These are phyloP conservation scores for Volucella inanis DNA, from an alignment of 2,888 invertebrate species.

Conservation along the genomic window DNA sequence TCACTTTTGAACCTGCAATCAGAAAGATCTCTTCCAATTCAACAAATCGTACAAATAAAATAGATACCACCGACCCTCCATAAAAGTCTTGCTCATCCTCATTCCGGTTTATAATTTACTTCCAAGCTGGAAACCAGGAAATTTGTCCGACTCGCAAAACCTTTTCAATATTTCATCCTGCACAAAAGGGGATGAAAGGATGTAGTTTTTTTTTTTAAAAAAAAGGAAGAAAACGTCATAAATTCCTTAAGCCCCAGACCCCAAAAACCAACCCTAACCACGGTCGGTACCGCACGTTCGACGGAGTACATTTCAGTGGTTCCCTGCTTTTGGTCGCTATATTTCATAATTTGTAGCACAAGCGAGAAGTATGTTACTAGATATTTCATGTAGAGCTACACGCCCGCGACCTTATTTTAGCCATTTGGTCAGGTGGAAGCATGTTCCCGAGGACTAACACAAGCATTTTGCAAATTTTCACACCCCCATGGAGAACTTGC, in stretches of 20 bases:
- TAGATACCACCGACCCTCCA: conserved; percentile 16
- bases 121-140: conserved; percentile 21
- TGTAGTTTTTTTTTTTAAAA: conserved; percentile 2
- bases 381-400: conserved; percentile 30
- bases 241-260: conserved; percentile 30
- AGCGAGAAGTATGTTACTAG: neutral
- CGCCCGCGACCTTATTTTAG: conserved; percentile 27
- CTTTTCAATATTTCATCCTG: conserved; percentile 36
- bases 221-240: neutral
- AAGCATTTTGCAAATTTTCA: conserved; percentile 14
- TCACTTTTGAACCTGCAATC: conserved; percentile 56
- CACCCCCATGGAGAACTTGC: neutral
- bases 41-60: conserved; percentile 38
- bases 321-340: conserved; percentile 48
- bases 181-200: too few species aligned
- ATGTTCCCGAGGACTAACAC: conserved; percentile 41
- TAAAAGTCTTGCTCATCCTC: neutral
- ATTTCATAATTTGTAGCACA: conserved; percentile 67
- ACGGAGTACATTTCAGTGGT: neutral
- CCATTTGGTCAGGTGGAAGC: conserved; percentile 54
- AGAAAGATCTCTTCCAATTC: conserved; percentile 57
- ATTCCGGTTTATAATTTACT: neutral
- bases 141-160: conserved; percentile 29
- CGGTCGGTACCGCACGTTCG: neutral
- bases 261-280: neutral